phyloP scores from a whole-genome alignment of 2,797 vertebrate genomes.

The Lateolabrax maculatus region DNA sequence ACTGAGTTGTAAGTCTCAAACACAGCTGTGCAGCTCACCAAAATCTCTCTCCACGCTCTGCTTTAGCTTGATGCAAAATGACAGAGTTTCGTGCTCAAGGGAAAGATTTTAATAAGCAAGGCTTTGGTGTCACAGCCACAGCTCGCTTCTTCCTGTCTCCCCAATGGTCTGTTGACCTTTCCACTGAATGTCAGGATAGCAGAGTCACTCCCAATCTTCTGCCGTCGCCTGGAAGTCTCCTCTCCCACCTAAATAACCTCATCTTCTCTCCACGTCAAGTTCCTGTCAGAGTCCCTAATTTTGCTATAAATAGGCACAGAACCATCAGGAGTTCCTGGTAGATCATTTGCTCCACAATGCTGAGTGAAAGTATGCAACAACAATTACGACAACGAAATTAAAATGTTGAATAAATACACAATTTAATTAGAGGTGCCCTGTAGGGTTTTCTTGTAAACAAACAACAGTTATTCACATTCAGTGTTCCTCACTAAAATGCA shows the following conservation, averaged over 20 bases:
- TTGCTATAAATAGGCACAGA: neutral
- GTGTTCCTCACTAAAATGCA: too few relatives aligned
- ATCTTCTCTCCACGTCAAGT: neutral
- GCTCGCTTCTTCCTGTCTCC: neutral
- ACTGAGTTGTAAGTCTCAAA: neutral
- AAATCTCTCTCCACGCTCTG: neutral
- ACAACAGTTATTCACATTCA: too few relatives aligned
- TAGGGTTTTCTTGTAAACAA: too few relatives aligned
- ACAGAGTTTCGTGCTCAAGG: neutral
- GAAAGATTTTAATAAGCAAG: slow-evolving; percentile 11
- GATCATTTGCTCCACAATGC: neutral
- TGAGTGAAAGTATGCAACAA: neutral
- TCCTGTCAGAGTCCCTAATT: neutral
- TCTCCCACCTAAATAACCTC: slow-evolving; percentile 1
- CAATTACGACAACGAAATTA: neutral
- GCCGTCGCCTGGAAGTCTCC: slow-evolving; percentile 12
- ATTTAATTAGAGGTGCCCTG: neutral
- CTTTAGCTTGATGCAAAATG: slow-evolving; percentile 5
- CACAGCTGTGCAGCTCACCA: neutral
- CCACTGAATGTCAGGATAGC: slow-evolving; percentile 26
- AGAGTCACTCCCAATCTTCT: neutral
- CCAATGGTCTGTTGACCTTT: slow-evolving; percentile 37
- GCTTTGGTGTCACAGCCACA: slow-evolving; percentile 15
- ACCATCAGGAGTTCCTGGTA: neutral
- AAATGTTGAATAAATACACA: neutral